Evolutionary conservation across 30 jellyfish, hydroid and myxozoan genomes (phyloP), one percentile per base, ranked within the genome.

Genomic region (Turritopsis rubra): DNA sequence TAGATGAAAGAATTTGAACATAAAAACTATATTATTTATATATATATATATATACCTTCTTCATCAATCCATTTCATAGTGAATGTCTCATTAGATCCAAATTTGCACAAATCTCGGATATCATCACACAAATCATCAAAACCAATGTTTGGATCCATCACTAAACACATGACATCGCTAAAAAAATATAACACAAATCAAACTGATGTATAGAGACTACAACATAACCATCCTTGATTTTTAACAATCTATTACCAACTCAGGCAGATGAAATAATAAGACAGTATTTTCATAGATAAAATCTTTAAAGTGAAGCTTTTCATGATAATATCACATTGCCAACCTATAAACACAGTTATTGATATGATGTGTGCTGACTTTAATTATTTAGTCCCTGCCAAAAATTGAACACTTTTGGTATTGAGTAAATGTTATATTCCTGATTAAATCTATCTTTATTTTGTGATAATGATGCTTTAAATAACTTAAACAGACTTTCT

Each of bases 51-150:
- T 74, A 24, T 73, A 92, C 99, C 99, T 81, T 93, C 99, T 52
- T 93, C 99, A 72, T 93, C 99, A 28, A 93, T 93, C 99, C 99
- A 93, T 71, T 88, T 93, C 85, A 93, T 30, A 0, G 99, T 93
- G 71, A 93, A 85, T 18, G 68, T 75, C 20, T 93, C 96, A 66
- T 80, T 82, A 17, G 75, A 54, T 17, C 31, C 88, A 80, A 93
- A 88, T 83, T 88, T 88, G 85, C 96, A 86, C 25, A 93, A 81
- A 7, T 93, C 99, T 75, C 89, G 86, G 30, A 93, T 76, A 26
- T 93, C 96, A 78, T 73, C 85, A 3, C 86, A 53, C 26, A 93
- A 73, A 65, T 90, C 86, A 52, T 93, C 96, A 65, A 84, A 93
- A 13, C 84, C 84, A 23, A 93, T 93, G 16, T 84, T 84, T 19